Evolutionary conservation across 2,113 vertebrate species (phyloP).

Genomic region (Atherinomorus stipes): DNA sequence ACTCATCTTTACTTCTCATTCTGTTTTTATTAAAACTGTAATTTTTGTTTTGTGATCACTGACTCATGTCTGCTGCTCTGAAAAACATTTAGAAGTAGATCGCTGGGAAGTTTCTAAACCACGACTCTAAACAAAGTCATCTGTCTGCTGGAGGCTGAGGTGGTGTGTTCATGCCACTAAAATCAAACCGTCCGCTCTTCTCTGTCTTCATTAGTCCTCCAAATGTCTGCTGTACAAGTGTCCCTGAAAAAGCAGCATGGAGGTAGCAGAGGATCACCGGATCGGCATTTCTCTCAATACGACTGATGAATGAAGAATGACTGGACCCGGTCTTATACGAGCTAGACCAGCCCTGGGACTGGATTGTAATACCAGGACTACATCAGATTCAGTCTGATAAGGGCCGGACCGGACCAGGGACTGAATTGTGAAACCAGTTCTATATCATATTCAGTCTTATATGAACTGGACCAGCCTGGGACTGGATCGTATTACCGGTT

Average conservation of each 20-base stretch:
- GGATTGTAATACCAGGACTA: too few species aligned
- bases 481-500: too few species aligned
- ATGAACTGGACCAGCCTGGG: too few species aligned
- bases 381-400: too few species aligned
- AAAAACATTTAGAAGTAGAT: too few species aligned
- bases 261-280: constrained; percentile 67
- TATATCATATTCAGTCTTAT: too few species aligned
- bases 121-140: constrained; percentile 7
- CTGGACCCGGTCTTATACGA: constrained; percentile 1
- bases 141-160: constrained; percentile 22
- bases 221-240: constrained; percentile 54
- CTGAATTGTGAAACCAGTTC: too few species aligned
- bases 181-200: constrained; percentile 30
- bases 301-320: constrained; percentile 69
- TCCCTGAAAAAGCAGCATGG: constrained; percentile 68
- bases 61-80: too few species aligned
- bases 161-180: constrained; percentile 17
- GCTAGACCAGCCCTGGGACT: background rate
- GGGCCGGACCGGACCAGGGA: too few species aligned
- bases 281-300: constrained; percentile 77
- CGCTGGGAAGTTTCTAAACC: too few species aligned
- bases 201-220: constrained; percentile 48
- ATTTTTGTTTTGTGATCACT: too few species aligned
- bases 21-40: background rate
- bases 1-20: background rate